Conservation (phyloP, 2,888 invertebrate genomes). For the Volucella bombylans region DNA sequence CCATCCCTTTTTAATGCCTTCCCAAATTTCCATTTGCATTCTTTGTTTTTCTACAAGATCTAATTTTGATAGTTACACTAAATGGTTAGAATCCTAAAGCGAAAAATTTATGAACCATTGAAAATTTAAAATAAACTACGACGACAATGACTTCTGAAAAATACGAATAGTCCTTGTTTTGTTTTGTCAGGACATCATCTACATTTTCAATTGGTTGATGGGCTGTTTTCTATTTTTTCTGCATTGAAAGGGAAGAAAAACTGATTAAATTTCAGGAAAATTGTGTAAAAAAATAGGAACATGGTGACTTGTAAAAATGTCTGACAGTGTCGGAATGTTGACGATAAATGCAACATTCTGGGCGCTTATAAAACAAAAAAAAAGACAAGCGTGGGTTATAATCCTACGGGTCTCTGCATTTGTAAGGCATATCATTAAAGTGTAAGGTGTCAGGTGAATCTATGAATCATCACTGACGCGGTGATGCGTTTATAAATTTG, state of each 20-base stretch:
- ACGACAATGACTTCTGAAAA: constrained; percentile 45
- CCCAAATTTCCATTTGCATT: too few relatives aligned
- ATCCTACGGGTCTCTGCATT: constrained; percentile 43
- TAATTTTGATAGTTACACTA: constrained; percentile 44
- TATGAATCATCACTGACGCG: background rate
- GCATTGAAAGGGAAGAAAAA: too few relatives aligned
- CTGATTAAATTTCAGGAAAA: constrained; percentile 35
- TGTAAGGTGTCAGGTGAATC: constrained; percentile 11
- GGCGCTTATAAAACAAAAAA: constrained; percentile 48
- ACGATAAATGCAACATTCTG: constrained; percentile 65
- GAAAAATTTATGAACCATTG: constrained; percentile 47
- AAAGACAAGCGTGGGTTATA: constrained; percentile 4
- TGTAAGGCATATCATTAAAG: constrained; percentile 34
- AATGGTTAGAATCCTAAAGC: constrained; percentile 53
- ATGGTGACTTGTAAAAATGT: constrained; percentile 32
- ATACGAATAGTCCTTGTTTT: background rate
- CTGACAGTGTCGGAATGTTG: constrained; percentile 54
- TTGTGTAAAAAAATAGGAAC: constrained; percentile 45
- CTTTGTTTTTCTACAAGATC: constrained; percentile 47
- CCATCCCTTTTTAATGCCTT: too few relatives aligned
- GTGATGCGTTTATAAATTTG: constrained; percentile 47
- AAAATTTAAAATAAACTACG: constrained; percentile 67
- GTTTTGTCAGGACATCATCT: background rate
- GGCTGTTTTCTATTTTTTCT: too few relatives aligned
- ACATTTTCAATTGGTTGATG: constrained; percentile 45